Evolutionary conservation across 2,888 invertebrate species (phyloP).

Genomic region (Drosophila mimica): DNA sequence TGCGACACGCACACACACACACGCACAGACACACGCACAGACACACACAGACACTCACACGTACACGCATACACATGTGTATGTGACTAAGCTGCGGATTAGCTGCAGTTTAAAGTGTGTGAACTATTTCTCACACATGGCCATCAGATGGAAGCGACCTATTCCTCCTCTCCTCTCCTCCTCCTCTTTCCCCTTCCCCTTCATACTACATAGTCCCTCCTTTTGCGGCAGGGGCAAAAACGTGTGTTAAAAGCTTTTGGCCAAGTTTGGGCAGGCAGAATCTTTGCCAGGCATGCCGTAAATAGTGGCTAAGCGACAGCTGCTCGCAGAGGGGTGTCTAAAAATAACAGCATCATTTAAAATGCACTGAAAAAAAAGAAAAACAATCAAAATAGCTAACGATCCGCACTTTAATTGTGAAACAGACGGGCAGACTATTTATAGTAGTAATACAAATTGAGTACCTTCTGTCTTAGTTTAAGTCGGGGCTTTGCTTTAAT

Average conservation of each 20-base stretch:
- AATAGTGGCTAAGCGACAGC: slow-evolving; percentile 42
- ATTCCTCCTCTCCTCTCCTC: not conserved
- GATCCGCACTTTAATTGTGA: slow-evolving; percentile 3
- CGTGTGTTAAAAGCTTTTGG: slow-evolving; percentile 56
- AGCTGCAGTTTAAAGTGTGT: slow-evolving; percentile 39
- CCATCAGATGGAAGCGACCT: slow-evolving; percentile 35
- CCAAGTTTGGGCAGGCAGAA: slow-evolving; percentile 52
- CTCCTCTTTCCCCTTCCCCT: not conserved
- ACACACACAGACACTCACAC: not conserved
- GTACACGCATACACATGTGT: not conserved
- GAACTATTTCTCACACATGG: slow-evolving; percentile 60
- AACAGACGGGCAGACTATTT: not conserved
- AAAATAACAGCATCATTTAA: slow-evolving; percentile 39
- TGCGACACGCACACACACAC: not conserved
- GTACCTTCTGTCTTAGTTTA: not conserved
- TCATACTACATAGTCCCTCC: not conserved
- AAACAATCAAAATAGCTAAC: not conserved
- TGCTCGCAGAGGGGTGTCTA: slow-evolving; percentile 46
- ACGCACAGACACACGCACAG: not conserved
- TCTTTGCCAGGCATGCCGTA: slow-evolving; percentile 15
- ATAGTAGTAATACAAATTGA: not conserved
- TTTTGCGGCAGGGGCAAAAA: not conserved
- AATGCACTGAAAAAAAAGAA: slow-evolving; percentile 11
- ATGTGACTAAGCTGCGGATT: slow-evolving; percentile 50
- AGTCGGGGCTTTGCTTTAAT: not conserved